Evolutionary conservation across 2,888 invertebrate genomes (phyloP).

Genomic region (Trachelus stipa): DNA sequence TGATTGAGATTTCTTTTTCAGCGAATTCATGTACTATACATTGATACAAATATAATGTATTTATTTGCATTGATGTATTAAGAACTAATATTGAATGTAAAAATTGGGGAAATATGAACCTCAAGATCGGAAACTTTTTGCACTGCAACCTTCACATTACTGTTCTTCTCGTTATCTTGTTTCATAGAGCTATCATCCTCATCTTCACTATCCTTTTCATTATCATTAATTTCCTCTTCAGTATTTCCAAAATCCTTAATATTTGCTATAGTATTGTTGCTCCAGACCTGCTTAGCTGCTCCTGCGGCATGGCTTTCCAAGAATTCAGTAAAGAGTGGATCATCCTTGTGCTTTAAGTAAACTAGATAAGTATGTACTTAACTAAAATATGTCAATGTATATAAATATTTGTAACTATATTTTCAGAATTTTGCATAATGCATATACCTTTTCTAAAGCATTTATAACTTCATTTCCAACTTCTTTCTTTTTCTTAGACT

Average conservation of each 20-base stretch:
- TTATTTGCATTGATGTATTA: slow-evolving; percentile 26
- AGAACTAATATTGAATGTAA: slow-evolving; percentile 15
- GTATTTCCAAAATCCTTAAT: slow-evolving; percentile 43
- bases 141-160: slow-evolving; percentile 74
- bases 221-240: slow-evolving; percentile 53
- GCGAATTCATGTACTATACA: slow-evolving; percentile 78
- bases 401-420: slow-evolving; percentile 11
- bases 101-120: slow-evolving; percentile 58
- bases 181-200: slow-evolving; percentile 42
- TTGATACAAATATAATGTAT: slow-evolving; percentile 34
- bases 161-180: slow-evolving; percentile 39
- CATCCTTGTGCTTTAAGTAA: slow-evolving; percentile 79
- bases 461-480: slow-evolving; percentile 72
- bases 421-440: not conserved
- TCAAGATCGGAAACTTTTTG: slow-evolving; percentile 83
- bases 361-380: not conserved
- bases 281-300: slow-evolving; percentile 68
- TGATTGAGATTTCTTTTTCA: slow-evolving; percentile 69
- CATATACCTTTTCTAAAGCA: slow-evolving; percentile 74
- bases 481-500: slow-evolving; percentile 53
- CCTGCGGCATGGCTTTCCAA: slow-evolving; percentile 80
- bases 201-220: slow-evolving; percentile 62
- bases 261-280: slow-evolving; percentile 67
- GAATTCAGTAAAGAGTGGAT: slow-evolving; percentile 91
- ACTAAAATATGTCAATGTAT: slow-evolving; percentile 18